Conservation (phyloP, 1,140 invertebrate genomes). For the Trichoplusia ni region DNA sequence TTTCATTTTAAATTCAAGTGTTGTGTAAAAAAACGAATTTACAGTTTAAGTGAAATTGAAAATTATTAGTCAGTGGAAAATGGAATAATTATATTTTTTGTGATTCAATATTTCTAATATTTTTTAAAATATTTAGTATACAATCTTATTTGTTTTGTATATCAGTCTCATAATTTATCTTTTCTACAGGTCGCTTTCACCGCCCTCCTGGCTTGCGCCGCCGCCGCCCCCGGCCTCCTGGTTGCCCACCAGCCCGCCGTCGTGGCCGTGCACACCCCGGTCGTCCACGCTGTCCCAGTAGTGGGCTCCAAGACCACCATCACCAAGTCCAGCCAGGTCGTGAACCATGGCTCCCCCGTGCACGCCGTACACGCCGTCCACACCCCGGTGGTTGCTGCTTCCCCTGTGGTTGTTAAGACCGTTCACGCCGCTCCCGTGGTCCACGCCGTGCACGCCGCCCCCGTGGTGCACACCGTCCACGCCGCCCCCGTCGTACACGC, state of each 20-base stretch:
- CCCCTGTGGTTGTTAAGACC: slow-evolving; percentile 64
- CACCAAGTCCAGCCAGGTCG: slow-evolving; percentile 70
- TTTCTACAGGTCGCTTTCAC: slow-evolving; percentile 75
- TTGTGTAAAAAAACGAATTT: too few relatives aligned
- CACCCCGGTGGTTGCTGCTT: slow-evolving; percentile 56
- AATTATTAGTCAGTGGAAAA: too few relatives aligned
- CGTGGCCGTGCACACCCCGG: slow-evolving; percentile 62
- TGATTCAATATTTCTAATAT: too few relatives aligned
- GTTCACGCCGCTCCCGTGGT: slow-evolving; percentile 23
- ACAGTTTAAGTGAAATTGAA: too few relatives aligned
- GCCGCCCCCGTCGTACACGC: slow-evolving; percentile 58
- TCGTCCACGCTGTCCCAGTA: slow-evolving; percentile 56
- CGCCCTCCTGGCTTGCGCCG: slow-evolving; percentile 81
- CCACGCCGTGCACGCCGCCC: slow-evolving; percentile 35
- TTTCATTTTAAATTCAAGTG: background rate
- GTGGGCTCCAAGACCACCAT: slow-evolving; percentile 71
- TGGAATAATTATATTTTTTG: too few relatives aligned
- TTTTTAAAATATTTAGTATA: too few relatives aligned
- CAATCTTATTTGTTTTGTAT: too few relatives aligned
- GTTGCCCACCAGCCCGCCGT: slow-evolving; percentile 65
- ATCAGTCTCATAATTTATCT: background rate
- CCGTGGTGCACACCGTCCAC: slow-evolving; percentile 52
- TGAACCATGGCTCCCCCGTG: slow-evolving; percentile 63
- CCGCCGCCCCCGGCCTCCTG: slow-evolving; percentile 76
- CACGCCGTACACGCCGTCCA: slow-evolving; percentile 47